These are phyloP conservation scores for Burhinus bistriatus DNA, from an alignment of 2,113 vertebrate genomes.

Conservation along the genomic window DNA sequence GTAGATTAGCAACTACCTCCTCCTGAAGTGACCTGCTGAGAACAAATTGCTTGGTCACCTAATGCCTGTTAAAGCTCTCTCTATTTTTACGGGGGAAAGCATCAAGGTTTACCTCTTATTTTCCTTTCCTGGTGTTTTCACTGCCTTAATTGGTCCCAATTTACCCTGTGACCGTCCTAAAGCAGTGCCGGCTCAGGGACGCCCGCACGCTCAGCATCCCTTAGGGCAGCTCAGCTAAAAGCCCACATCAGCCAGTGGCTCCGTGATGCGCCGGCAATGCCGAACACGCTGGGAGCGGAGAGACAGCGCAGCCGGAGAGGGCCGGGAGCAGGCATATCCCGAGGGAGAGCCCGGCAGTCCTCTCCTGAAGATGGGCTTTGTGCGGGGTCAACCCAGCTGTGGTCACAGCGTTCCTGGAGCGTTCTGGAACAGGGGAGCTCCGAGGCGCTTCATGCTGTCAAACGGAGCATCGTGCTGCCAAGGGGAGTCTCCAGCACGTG, in stretches of 20 bases:
- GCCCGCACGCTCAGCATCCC: neutral
- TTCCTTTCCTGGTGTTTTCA: neutral
- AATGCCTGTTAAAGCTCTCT: neutral
- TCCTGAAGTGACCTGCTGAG: neutral
- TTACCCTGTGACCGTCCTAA: fast-evolving
- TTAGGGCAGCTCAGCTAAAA: neutral
- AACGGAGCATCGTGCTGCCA: fast-evolving
- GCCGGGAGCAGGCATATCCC: neutral
- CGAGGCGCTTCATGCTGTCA: neutral
- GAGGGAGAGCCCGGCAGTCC: neutral
- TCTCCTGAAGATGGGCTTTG: neutral
- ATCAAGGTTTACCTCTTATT: neutral
- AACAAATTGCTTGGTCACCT: neutral
- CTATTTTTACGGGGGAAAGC: neutral
- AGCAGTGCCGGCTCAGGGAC: neutral
- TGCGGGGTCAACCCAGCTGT: neutral
- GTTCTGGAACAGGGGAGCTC: neutral
- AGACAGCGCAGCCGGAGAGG: neutral
- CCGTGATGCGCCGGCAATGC: fast-evolving
- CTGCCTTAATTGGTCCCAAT: neutral
- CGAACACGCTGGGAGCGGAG: fast-evolving
- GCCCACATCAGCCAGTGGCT: neutral
- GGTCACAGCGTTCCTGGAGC: neutral
- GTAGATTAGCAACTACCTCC: neutral
- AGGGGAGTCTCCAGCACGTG: neutral